Evolutionary conservation across 2,113 vertebrate species (phyloP), one percentile per base, ranked within the genome.

Genomic region (Isichthys henryi): DNA sequence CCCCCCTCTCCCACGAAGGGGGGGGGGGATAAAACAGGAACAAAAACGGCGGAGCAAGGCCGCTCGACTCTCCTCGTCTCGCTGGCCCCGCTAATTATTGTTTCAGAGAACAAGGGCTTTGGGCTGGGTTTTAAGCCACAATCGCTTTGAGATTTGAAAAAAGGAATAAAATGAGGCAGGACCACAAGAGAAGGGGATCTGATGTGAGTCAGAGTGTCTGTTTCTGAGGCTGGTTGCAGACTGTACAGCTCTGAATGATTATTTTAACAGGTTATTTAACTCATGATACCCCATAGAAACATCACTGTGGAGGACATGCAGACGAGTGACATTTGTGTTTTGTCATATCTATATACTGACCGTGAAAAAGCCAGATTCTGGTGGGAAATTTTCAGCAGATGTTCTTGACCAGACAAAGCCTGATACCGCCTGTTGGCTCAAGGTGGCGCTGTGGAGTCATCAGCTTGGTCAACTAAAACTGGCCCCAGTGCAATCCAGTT

Each of bases 1-100:
- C 19, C 1, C 52, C 50, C 15, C 91, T 93, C 93, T 93, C 92
- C 90, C 91, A 93, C 93, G 93, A 93, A 94, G 93, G 89, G 88
- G 39, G 93, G 89, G 88, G 39, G 87, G 89, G 93, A 93, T 92
- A 91, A 93, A 93, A 89, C 89, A 56, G 45, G 82, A 77, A 89
- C 17, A 86, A 89, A 90, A 91, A 92, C 91, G n/a, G 91, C 92
- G 94, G 91, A 95, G 93, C 92, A 94, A 95, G 93, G 94, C 94
- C 92, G 93, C 91, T 95, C 92, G 95, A 94, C 94, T 94, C 90
- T 53, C 93, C 92, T 90, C 90, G 91, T 94, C 93, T 94, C 93
- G 87, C 93, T 92, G 94, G 94, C 94, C 94, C 95, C 95, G 94
- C 93, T 94, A 95, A 95, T 95, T 94, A 95, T 96, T 95, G 95